phyloP scores from a whole-genome alignment of 2,888 invertebrate genomes.

The Phyto melanocephala region DNA sequence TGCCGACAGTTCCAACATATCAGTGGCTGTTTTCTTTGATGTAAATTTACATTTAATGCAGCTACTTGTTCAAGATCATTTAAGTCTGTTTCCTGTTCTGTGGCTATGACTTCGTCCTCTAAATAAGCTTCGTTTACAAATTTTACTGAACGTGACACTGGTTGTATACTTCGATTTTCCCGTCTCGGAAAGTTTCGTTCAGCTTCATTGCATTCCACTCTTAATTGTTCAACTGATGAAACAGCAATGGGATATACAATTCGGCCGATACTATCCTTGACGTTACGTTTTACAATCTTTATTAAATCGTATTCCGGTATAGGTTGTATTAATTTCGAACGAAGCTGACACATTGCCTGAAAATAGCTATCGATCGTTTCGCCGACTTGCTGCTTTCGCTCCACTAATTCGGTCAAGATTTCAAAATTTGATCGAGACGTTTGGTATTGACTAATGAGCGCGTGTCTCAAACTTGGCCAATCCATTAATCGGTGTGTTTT shows the following conservation, averaged over 20 bases:
- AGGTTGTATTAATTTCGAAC: background rate
- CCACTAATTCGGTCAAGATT: background rate
- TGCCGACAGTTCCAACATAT: slow-evolving; percentile 17
- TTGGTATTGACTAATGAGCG: slow-evolving; percentile 1
- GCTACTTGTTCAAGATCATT: too few relatives aligned
- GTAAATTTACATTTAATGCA: background rate
- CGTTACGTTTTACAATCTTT: slow-evolving; percentile 29
- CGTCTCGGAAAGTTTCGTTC: slow-evolving; percentile 8
- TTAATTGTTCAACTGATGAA: slow-evolving; percentile 22
- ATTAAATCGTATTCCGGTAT: slow-evolving; percentile 22
- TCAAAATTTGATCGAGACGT: background rate
- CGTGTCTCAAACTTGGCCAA: background rate
- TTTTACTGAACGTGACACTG: background rate
- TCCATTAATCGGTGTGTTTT: background rate
- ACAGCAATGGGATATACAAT: slow-evolving; percentile 20
- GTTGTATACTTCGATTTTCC: background rate
- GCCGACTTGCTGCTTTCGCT: background rate
- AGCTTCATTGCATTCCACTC: slow-evolving; percentile 15
- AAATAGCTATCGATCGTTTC: slow-evolving; percentile 29
- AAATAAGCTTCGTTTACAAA: background rate
- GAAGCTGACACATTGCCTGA: slow-evolving; percentile 19
- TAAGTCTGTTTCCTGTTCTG: too few relatives aligned
- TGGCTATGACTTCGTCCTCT: background rate
- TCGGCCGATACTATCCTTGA: background rate
- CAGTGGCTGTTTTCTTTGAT: background rate